Base-by-base conservation (phyloP, 1,140 invertebrate genomes). In the Phymorhynchus buccinoides region DNA sequence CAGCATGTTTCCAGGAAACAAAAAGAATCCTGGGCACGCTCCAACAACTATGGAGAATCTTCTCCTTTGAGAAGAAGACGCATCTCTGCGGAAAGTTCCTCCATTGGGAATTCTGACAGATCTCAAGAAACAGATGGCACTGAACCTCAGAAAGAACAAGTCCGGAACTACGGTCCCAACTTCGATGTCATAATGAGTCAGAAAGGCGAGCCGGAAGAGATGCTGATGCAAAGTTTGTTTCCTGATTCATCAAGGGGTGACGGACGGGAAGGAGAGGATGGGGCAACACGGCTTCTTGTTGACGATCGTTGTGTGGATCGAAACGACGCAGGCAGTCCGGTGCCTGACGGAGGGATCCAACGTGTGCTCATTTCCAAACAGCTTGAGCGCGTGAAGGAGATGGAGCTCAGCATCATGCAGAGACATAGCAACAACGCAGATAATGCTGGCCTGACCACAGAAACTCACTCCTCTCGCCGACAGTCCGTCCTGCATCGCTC, bases 131-230 rank as follows among this genome's bases (percentile, higher is more conserved):
- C 32, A 22, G 37, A 75, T 16, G 16, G 27, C 14, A 27, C n/a
- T 4, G 18, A 62, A 27, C 32, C 2, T 41, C 14, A 39, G 35
- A 37, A 41, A 75, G 73, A 41, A 37, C 12, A 79, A 44, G 41
- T 30, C n/a, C 77, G 44, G 30, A 30, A 30, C n/a, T 30, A 79
- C 42, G 77, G 77, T 14, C 77, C 77, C 41, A 79, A 79, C n/a
- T 79, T 79, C 32, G 77, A 79, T 18, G 41, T 56, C 77, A 79
- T 79, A 42, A 79, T 79, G 77, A 79, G 32, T n/a, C 77, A 79
- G 77, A 79, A 79, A 52, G 77, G 77, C 4, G 77, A 79, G 32
- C 77, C 77, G 3, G 77, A 79, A 35, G 77, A 79, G n/a, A 6
- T 48, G 27, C 37, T 79, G 27, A 18, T 4, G 41, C 27, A 79